Evolutionary conservation across 64 coral and sea anemone species (phyloP).

Genomic region (Montipora foliosa): DNA sequence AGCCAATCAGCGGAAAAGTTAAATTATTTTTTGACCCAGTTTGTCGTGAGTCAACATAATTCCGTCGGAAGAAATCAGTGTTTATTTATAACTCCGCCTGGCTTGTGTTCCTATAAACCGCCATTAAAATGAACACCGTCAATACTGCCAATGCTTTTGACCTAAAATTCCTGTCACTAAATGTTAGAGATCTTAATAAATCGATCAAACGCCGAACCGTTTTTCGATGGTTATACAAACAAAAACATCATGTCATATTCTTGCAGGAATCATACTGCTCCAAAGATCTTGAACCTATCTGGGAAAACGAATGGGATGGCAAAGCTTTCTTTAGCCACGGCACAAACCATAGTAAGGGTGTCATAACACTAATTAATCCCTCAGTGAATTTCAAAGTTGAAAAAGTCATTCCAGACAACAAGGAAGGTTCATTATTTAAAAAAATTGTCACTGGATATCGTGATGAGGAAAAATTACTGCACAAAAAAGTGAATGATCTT

Average conservation of each 20-base stretch:
- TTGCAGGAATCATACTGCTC: background rate
- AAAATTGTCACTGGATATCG: background rate
- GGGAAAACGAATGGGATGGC: background rate
- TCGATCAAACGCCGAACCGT: background rate
- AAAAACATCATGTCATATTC: background rate
- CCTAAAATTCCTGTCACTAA: background rate
- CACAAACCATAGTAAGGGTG: background rate
- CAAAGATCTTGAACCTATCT: background rate
- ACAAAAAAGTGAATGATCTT: too few relatives aligned
- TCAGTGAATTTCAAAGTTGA: background rate
- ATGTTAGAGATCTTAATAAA: background rate
- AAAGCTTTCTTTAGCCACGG: background rate
- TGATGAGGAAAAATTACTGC: too few relatives aligned
- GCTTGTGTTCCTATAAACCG: too few relatives aligned
- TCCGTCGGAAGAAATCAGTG: too few relatives aligned
- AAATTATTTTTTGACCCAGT: too few relatives aligned
- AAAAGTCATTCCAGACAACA: background rate
- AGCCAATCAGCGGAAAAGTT: too few relatives aligned
- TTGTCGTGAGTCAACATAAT: too few relatives aligned
- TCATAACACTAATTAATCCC: background rate
- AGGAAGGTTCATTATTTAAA: background rate
- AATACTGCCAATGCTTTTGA: background rate
- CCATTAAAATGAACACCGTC: too few relatives aligned
- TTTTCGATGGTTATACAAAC: background rate
- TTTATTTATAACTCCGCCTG: too few relatives aligned